Percentiles rank a stretch among this genome's conserved stretches.
Evolutionary conservation across 2,797 vertebrate species (phyloP).

Genomic region (Meda fulgida): DNA sequence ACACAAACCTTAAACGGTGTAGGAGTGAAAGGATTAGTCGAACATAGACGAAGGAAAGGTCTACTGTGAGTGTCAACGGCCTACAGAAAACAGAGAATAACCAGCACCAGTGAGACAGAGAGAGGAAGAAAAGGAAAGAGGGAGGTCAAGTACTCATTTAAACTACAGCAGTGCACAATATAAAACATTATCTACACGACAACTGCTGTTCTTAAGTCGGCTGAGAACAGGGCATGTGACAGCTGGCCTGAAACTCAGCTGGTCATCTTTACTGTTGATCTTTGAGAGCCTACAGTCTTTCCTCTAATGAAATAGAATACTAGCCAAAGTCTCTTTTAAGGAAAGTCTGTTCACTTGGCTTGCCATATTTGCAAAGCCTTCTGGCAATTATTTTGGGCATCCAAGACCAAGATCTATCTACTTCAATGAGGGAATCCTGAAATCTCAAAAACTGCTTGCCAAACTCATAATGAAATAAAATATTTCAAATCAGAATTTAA

Average conservation of each 20-base stretch:
- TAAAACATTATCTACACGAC: background rate
- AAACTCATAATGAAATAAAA: background rate
- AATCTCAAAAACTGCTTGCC: background rate
- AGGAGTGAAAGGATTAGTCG: constrained; percentile 98
- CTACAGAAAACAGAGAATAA: constrained; percentile 89
- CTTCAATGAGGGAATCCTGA: background rate
- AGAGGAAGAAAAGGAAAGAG: constrained; percentile 19
- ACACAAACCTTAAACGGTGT: constrained; percentile 98
- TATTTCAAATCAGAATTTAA: background rate
- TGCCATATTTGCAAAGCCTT: background rate
- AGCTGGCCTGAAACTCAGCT: background rate
- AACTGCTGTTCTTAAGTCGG: background rate
- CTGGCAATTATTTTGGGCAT: background rate
- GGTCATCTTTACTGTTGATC: background rate
- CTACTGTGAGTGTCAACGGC: constrained; percentile 89
- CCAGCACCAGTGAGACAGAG: constrained; percentile 42
- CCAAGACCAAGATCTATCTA: background rate
- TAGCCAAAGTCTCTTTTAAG: background rate
- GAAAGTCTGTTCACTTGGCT: background rate
- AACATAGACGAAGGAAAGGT: constrained; percentile 90
- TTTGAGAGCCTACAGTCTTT: background rate
- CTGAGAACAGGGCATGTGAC: background rate
- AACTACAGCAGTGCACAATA: background rate
- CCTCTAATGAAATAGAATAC: background rate
- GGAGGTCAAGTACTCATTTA: background rate